Evolutionary conservation across 2,888 invertebrate genomes (phyloP), one percentile per base, ranked within the genome.

Genomic region (Polydrusus tereticollis): DNA sequence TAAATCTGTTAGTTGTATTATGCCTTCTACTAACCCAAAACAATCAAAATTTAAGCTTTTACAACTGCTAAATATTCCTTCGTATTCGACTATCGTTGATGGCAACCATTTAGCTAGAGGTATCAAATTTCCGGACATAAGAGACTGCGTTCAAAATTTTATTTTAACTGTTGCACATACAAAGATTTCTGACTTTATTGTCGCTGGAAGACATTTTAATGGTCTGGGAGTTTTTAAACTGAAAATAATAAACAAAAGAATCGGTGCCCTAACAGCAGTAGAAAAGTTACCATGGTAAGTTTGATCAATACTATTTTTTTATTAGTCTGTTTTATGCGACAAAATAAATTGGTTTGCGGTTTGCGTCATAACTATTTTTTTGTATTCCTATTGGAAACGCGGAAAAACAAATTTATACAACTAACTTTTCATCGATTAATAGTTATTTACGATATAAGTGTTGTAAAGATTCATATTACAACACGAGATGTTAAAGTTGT

Each of bases 71-170:
- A 88, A 90, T 23, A 88, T 78, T 36, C 85, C 86, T 68, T 86
- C 86, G 73, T 88, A 87, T 0, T 89, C 88, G 0, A 83, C 80
- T 0, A 85, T 86, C 79, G 90, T 88, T 59, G 87, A 84, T 75
- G 88, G 89, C 20, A 90, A 85, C 89, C 90, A 90, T 84, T 86
- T 86, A 38, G 82, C 81, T 50, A 86, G 81, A 65, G 83, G 85
- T 77, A 84, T 83, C 52, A 82, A 81, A 78, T 82, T 83, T 77
- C 82, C 81, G 75, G 84, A 85, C 86, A 86, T 86, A 64, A 76
- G 76, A 43, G 18, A 45, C 8, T 72, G 5, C 23, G 23, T 29
- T 29, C 16, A 21, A 23, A n/a, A 10, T 18, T 20, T 21, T n/a
- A 0, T 10, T n/a, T 38, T 47, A 47, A 47, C 1, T 29, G 10